These are phyloP conservation scores for Agelastica alni DNA, from an alignment of 2,888 invertebrate genomes.

Conservation along the genomic window DNA sequence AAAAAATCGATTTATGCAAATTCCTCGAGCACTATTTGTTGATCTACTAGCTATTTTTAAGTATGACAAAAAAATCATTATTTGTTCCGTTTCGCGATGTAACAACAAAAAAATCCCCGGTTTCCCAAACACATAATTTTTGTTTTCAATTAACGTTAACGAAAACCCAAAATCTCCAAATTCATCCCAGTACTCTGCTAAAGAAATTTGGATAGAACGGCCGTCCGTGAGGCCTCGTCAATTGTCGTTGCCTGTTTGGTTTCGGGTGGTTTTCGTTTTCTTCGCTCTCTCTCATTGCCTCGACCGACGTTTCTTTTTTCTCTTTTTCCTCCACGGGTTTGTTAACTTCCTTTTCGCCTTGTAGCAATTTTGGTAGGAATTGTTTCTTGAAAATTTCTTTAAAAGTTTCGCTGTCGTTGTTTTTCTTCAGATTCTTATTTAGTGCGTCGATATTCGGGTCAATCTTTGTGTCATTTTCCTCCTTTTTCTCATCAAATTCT, in stretches of 20 bases:
- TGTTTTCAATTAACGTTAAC: no score
- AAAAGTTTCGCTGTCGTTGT: conserved; percentile 41
- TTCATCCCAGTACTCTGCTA: conserved; percentile 60
- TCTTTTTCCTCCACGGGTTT: not conserved
- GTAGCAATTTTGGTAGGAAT: conserved; percentile 42
- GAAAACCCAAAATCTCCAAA: no score
- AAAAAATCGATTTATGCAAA: no score
- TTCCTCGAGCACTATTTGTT: no score
- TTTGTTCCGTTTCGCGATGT: no score
- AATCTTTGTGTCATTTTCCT: conserved; percentile 26
- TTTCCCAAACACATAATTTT: no score
- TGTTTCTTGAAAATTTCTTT: conserved; percentile 35
- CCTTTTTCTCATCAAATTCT: not conserved
- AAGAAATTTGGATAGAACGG: conserved; percentile 63
- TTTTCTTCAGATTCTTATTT: conserved; percentile 50
- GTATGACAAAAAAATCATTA: no score
- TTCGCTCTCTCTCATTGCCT: conserved; percentile 15
- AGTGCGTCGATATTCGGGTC: conserved; percentile 59
- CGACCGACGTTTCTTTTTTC: not conserved
- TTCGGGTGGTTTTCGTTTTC: conserved; percentile 41
- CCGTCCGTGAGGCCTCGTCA: conserved; percentile 58
- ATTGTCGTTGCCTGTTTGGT: conserved; percentile 58
- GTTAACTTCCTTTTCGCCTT: conserved; percentile 32
- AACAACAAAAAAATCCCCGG: no score
- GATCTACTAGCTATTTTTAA: no score